Evolutionary conservation across 2,113 vertebrate species (phyloP).

Genomic region (Aptenodytes patagonicus): DNA sequence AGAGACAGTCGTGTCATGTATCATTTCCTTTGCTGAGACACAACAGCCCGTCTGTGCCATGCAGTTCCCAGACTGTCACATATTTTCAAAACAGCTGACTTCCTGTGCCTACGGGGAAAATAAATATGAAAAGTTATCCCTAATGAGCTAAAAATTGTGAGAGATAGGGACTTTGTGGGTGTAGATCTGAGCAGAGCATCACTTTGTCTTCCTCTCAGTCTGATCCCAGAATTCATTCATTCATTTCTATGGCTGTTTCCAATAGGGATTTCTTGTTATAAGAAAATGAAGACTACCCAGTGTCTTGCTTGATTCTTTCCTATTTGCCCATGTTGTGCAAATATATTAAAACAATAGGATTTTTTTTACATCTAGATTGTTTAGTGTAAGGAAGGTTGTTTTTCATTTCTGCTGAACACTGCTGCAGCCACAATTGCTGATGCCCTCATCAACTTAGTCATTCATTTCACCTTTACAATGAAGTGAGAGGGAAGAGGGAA

Average conservation of each 20-base stretch:
- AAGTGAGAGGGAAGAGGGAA: background rate
- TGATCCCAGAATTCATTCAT: background rate
- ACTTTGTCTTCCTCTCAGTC: background rate
- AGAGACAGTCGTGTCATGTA: background rate
- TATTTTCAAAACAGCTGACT: background rate
- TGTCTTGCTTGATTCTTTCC: background rate
- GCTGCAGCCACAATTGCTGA: background rate
- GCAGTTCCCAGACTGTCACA: background rate
- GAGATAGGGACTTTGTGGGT: background rate
- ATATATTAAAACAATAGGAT: too few relatives aligned
- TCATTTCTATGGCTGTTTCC: background rate
- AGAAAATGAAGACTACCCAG: background rate
- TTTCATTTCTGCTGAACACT: background rate
- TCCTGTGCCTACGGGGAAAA: background rate
- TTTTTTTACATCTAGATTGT: background rate
- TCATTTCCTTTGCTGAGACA: background rate
- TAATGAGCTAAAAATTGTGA: conserved; percentile 12
- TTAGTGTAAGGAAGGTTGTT: background rate
- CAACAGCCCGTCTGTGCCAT: background rate
- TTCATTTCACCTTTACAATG: background rate
- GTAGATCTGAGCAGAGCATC: background rate
- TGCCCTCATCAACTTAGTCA: background rate
- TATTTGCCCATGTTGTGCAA: background rate
- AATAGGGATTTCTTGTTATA: background rate
- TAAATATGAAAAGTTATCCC: background rate